Percentiles rank a stretch among this genome's conserved stretches.
These are phyloP conservation scores for Phataginus tetradactyla DNA, from an alignment of 2,797 vertebrate genomes.

Conservation along the genomic window DNA sequence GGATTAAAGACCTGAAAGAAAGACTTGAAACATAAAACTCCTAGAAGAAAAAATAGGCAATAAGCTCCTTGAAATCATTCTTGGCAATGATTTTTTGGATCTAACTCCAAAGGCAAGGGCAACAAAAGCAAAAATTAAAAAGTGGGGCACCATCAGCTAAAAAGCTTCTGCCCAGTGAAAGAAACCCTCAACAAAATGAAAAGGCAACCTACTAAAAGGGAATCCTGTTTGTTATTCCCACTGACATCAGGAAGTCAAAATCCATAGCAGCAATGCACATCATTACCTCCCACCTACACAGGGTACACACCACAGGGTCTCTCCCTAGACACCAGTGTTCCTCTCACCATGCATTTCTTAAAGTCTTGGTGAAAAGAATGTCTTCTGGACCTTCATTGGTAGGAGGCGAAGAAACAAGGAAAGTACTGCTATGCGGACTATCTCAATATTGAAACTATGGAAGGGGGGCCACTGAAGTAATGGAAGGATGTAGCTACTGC, in stretches of 20 bases:
- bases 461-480: not conserved
- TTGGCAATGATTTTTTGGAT: no score
- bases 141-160: no score
- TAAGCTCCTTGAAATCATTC: no score
- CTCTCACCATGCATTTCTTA: not conserved
- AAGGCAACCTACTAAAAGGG: no score
- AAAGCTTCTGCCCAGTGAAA: no score
- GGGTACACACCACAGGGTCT: not conserved
- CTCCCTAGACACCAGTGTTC: rapidly evolving
- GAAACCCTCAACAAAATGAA: no score
- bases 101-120: no score
- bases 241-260: not conserved
- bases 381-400: not conserved
- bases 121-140: no score
- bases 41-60: no score
- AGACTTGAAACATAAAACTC: no score
- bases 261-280: not conserved
- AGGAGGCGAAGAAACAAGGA: not conserved
- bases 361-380: not conserved
- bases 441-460: not conserved
- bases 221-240: not conserved
- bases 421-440: not conserved
- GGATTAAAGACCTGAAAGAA: no score
- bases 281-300: not conserved
- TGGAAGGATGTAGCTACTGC: not conserved